Conservation (phyloP, 2,113 vertebrate species). For the Ochotona curzoniae region DNA sequence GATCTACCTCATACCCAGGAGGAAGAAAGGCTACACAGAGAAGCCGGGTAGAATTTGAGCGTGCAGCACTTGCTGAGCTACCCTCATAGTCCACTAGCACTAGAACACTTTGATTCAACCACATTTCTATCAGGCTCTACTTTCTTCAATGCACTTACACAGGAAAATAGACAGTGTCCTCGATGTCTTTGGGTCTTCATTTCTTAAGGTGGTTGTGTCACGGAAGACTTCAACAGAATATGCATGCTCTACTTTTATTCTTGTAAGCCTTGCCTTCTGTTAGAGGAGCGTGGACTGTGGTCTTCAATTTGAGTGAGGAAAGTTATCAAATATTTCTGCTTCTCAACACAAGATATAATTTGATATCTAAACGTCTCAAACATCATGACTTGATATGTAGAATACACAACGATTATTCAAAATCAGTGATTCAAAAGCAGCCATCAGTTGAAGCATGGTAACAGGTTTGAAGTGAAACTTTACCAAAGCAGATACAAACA, state of each 20-base stretch:
- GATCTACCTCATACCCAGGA: neutral
- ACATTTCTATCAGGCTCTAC: neutral
- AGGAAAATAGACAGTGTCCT: neutral
- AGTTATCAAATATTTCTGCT: neutral
- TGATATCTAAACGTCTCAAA: neutral
- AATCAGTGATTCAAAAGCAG: slow-evolving; percentile 4
- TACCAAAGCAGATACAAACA: neutral
- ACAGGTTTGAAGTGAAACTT: slow-evolving; percentile 29
- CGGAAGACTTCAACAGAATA: neutral
- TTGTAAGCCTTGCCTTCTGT: neutral
- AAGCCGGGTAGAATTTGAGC: neutral
- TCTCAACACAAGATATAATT: neutral
- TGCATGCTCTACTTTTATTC: neutral
- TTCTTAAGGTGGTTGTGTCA: neutral
- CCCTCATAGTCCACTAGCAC: no score
- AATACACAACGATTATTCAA: neutral
- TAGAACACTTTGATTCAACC: neutral
- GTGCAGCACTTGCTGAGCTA: neutral
- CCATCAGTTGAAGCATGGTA: neutral
- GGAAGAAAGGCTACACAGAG: neutral
- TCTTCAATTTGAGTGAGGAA: neutral
- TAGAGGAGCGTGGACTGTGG: neutral
- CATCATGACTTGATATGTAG: neutral
- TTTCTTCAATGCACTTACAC: neutral
- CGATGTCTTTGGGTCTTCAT: neutral